A percentile compares a stretch with the other conserved stretches of the same genome.
phyloP scores from a whole-genome alignment of 2,797 vertebrate species.

The Dicrostonyx torquatus region DNA sequence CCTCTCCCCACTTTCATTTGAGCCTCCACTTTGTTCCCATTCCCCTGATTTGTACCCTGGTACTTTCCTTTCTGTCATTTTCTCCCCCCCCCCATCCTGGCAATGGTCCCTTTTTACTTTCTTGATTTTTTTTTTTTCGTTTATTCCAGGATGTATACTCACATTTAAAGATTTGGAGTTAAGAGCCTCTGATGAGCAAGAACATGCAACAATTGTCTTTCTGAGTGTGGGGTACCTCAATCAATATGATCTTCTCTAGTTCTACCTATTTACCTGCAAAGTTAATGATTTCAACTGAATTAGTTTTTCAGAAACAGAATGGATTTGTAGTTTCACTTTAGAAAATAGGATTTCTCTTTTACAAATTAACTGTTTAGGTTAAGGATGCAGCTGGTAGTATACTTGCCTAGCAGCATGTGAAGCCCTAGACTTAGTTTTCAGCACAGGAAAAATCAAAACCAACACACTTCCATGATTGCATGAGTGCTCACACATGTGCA shows the following conservation, averaged over 20 bases:
- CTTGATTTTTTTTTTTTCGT: not conserved
- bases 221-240: not conserved
- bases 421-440: not conserved
- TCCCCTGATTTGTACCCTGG: not conserved
- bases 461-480: not conserved
- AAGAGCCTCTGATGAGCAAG: not conserved
- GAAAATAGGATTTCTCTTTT: slow-evolving; percentile 3
- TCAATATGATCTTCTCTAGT: not conserved
- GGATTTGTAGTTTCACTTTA: slow-evolving; percentile 49
- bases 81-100: not conserved
- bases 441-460: not conserved
- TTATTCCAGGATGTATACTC: not conserved
- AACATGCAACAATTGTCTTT: not conserved
- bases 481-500: not conserved
- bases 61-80: not conserved
- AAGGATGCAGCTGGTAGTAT: not conserved
- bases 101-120: not conserved
- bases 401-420: not conserved
- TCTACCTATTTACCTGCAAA: not conserved
- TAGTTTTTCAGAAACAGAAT: slow-evolving; percentile 46
- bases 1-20: not conserved
- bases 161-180: not conserved
- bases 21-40: not conserved
- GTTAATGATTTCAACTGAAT: not conserved
- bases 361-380: not conserved